Evolutionary conservation across 2,888 invertebrate genomes (phyloP).

Genomic region (Nasonia oneida): DNA sequence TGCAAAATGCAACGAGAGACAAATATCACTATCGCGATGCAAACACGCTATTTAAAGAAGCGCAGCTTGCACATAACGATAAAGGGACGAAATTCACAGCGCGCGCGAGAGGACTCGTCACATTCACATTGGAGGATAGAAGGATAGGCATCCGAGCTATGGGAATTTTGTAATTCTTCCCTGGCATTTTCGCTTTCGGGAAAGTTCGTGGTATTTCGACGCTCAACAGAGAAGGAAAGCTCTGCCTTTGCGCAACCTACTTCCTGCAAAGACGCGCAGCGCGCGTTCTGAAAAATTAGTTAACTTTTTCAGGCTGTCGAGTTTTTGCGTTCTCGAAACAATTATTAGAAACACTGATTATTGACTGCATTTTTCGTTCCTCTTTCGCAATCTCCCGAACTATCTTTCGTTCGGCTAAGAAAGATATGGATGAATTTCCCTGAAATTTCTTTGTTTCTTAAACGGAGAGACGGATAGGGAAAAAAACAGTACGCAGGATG

Average conservation of each 20-base stretch:
- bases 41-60: conserved; percentile 23
- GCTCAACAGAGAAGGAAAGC: not conserved
- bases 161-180: conserved; percentile 55
- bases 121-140: not conserved
- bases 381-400: not conserved
- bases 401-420: conserved; percentile 23
- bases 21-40: conserved; percentile 38
- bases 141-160: conserved; percentile 17
- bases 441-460: conserved; percentile 9
- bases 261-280: not conserved
- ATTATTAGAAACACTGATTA: no score
- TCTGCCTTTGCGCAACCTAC: not conserved
- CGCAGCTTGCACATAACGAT: not conserved
- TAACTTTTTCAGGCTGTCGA: not conserved
- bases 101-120: not conserved
- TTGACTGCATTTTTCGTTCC: conserved; percentile 43
- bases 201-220: conserved; percentile 51
- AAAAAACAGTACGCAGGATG: not conserved
- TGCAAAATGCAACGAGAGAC: conserved; percentile 45
- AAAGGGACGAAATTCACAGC: conserved; percentile 3
- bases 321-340: no score
- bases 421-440: conserved; percentile 3
- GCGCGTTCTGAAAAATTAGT: not conserved
- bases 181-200: conserved; percentile 44
- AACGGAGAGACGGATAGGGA: not conserved